Evolutionary conservation across 2,113 vertebrate genomes (phyloP), one percentile per base, ranked within the genome.

Genomic region (Pangasianodon gigas): DNA sequence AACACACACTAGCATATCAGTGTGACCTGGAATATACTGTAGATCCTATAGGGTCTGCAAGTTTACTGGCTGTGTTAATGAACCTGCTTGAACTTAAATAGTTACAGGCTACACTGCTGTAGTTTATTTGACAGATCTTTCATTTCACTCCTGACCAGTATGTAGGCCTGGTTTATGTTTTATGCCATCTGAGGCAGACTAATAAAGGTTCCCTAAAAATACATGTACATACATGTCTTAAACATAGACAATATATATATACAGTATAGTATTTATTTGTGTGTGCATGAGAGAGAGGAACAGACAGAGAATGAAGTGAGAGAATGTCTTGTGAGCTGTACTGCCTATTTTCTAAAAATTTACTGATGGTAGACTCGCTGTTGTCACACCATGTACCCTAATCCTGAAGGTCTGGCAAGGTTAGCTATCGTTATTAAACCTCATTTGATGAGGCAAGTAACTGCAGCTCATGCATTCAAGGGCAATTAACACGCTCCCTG

Each of bases 401-500:
- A 85, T 41, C 86, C 84, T 85, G 77, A 32, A 44, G 77, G 77
- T 90, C 88, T 89, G 51, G 51, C 87, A 44, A 88, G 86, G 83
- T 87, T 58, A 92, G 80, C 67, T 82, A 89, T 69, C 41, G 52
- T 62, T 62, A 65, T 89, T 87, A 89, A 87, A 74, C 84, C 89
- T 89, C 88, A 54, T 24, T 58, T 77, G 85, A 79, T 60, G 69
- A 85, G 83, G 71, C 89, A 89, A 91, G 88, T 58, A 85, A 83
- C 32, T 65, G 87, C 88, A 85, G 56, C 81, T 88, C 60, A 86
- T 90, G 89, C 89, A 85, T 86, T 91, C 29, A 88, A 81, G 86
- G 89, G 83, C 83, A 91, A 91, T 91, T 90, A 90, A 91, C 74
- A 85, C 58, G 19, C 26, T 77, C 86, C 82, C 89, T 85, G 58